Evolutionary conservation across 1,140 invertebrate genomes (phyloP).

Genomic region (Cydia strobilella): DNA sequence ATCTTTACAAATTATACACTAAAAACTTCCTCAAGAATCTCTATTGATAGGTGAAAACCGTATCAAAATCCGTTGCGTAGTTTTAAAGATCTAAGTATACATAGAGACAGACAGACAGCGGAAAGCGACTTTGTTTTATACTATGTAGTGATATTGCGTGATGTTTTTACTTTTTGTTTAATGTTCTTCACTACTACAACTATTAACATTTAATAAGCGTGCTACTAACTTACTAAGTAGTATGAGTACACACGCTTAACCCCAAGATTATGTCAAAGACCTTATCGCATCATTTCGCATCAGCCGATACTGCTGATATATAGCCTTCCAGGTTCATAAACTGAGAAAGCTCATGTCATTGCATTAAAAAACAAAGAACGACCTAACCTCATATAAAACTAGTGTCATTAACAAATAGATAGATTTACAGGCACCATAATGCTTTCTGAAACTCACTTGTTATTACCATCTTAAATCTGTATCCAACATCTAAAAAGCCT

Average conservation of each 20-base stretch:
- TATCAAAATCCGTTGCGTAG: too few relatives aligned
- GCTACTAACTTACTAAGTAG: background rate
- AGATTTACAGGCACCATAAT: conserved; percentile 65
- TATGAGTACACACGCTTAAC: background rate
- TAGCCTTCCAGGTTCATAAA: background rate
- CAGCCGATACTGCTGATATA: conserved; percentile 9
- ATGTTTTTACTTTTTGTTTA: too few relatives aligned
- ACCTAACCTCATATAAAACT: conserved; percentile 48
- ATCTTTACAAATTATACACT: too few relatives aligned
- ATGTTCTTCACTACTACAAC: too few relatives aligned
- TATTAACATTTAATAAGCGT: too few relatives aligned
- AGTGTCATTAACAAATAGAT: conserved; percentile 59
- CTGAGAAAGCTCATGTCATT: conserved; percentile 17
- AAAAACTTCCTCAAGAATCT: too few relatives aligned
- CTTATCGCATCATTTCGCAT: conserved; percentile 11
- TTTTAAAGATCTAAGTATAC: too few relatives aligned
- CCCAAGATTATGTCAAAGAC: background rate
- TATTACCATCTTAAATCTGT: conserved; percentile 36
- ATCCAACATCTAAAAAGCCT: background rate
- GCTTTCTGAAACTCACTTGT: conserved; percentile 58
- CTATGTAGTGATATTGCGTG: too few relatives aligned
- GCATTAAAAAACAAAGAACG: conserved; percentile 19
- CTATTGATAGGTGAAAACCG: too few relatives aligned
- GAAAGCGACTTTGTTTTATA: too few relatives aligned
- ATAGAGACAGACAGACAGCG: too few relatives aligned